Base-by-base conservation (phyloP, 2,113 vertebrate genomes). In the Gallinago jamesoni region DNA sequence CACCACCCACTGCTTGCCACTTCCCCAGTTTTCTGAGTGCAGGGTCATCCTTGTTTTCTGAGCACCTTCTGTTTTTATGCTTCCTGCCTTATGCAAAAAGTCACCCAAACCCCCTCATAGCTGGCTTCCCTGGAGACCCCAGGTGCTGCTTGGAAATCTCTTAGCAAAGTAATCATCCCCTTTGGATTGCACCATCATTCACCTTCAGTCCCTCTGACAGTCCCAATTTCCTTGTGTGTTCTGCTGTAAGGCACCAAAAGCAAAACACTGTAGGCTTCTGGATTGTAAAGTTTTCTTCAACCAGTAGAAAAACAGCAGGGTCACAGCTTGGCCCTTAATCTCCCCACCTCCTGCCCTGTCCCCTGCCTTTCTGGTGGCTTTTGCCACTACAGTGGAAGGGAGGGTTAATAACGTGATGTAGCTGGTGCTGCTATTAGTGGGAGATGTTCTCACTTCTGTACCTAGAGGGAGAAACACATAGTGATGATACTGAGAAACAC, bases 111-210 rank as follows among this genome's bases (percentile, higher is more conserved):
- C 25, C 69, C 24, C 47, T 89, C 35, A 59, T 78, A 89, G 17
- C 39, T 83, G 78, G 41, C 47, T 66, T 37, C 48, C 63, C 57
- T 6, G 6, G 72, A 69, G 80, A 94, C 74, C n/a, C 27, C 91
- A 97, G 82, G 76, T 93, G 55, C 45, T 91, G 60, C 72, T 60
- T 76, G 83, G 56, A 96, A 96, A 85, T 81, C 67, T 89, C 79
- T 90, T 76, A 39, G 55, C 82, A 66, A 96, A 91, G 64, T 75
- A 90, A 76, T 95, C 66, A 80, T 64, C 55, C 37, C 63, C 48
- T 93, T 86, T 9, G 74, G 83, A 83, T 95, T 96, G 86, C 75
- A 94, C n/a, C 87, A 96, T 93, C 82, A 64, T 48, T 88, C 81
- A 89, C 57, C 45, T 87, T 83, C 77, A 41, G 22, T 86, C 33